These are phyloP conservation scores for Andrena chrysosceles DNA, from an alignment of 2,888 invertebrate species.

Conservation along the genomic window DNA sequence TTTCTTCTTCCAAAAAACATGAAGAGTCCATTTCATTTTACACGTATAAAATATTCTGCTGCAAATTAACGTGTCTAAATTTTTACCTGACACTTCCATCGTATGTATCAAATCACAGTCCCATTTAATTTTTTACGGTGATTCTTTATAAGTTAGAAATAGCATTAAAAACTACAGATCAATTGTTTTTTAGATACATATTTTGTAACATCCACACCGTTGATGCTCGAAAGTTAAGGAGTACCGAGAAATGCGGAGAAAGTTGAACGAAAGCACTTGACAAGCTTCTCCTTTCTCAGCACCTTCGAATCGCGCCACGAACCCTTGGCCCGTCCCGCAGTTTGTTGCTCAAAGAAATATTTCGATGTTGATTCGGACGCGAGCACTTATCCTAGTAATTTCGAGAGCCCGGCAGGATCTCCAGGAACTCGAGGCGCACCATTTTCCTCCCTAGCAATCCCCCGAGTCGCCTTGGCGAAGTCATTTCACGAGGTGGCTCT, in stretches of 20 bases:
- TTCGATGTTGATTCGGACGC: slow-evolving; percentile 41
- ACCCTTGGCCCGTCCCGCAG: background rate
- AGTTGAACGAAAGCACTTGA: background rate
- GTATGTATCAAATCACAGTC: too few species aligned
- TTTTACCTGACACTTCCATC: too few species aligned
- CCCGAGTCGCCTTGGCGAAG: slow-evolving; percentile 28
- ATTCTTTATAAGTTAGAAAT: too few species aligned
- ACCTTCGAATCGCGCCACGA: background rate
- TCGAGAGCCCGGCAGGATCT: slow-evolving; percentile 21
- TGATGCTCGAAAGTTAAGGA: too few species aligned
- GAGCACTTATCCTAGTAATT: slow-evolving; percentile 44
- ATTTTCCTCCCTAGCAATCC: slow-evolving; percentile 18
- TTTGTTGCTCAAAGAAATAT: slow-evolving; percentile 37
- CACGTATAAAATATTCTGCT: too few species aligned
- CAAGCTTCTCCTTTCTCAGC: background rate
- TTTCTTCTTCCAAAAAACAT: too few species aligned
- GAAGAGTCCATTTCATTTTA: too few species aligned
- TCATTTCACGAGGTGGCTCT: slow-evolving; percentile 47
- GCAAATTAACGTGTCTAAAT: too few species aligned
- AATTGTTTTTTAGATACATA: too few species aligned
- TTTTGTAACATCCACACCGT: too few species aligned
- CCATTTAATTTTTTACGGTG: too few species aligned
- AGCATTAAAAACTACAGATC: too few species aligned
- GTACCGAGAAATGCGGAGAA: background rate
- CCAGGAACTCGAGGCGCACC: slow-evolving; percentile 25